Percentiles rank a stretch among this genome's conserved stretches.
These are phyloP conservation scores for Pandemis corylana DNA, from an alignment of 2,888 invertebrate species.

Conservation along the genomic window DNA sequence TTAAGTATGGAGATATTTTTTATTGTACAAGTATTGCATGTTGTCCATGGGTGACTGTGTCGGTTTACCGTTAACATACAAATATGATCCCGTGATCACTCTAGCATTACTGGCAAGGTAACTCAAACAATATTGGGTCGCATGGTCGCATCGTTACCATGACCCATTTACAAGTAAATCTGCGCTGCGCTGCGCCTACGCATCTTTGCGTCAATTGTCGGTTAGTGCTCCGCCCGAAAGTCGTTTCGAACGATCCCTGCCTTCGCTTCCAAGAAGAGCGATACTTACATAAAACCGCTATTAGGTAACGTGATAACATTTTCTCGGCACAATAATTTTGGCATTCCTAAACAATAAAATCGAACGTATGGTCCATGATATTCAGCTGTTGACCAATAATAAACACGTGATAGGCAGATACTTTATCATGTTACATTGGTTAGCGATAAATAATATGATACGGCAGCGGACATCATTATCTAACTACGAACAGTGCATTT, in stretches of 20 bases:
- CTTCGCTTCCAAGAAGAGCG: slow-evolving; percentile 55
- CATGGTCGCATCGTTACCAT: slow-evolving; percentile 64
- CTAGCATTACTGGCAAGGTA: slow-evolving; percentile 36
- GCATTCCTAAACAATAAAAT: slow-evolving; percentile 26
- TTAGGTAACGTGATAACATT: slow-evolving; percentile 35
- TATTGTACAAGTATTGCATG: not conserved
- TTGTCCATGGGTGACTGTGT: not conserved
- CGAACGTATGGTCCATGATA: not conserved
- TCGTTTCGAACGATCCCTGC: slow-evolving; percentile 46
- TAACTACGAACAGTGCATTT: slow-evolving; percentile 26
- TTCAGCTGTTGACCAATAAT: slow-evolving; percentile 22
- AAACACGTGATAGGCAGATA: slow-evolving; percentile 34
- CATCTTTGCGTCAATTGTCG: slow-evolving; percentile 66
- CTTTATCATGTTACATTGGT: slow-evolving; percentile 39
- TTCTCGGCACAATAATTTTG: not conserved
- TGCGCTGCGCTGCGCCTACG: slow-evolving; percentile 77
- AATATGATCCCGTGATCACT: slow-evolving; percentile 3
- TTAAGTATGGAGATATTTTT: not conserved
- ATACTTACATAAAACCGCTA: slow-evolving; percentile 43
- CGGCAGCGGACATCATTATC: slow-evolving; percentile 15
- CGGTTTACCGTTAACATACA: not conserved
- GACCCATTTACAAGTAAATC: slow-evolving; percentile 76
- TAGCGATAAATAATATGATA: slow-evolving; percentile 37
- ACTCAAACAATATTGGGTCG: slow-evolving; percentile 49
- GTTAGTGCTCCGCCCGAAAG: slow-evolving; percentile 53